Base-by-base conservation (phyloP, 2,888 invertebrate species). In the Dichetophora obliterata region DNA sequence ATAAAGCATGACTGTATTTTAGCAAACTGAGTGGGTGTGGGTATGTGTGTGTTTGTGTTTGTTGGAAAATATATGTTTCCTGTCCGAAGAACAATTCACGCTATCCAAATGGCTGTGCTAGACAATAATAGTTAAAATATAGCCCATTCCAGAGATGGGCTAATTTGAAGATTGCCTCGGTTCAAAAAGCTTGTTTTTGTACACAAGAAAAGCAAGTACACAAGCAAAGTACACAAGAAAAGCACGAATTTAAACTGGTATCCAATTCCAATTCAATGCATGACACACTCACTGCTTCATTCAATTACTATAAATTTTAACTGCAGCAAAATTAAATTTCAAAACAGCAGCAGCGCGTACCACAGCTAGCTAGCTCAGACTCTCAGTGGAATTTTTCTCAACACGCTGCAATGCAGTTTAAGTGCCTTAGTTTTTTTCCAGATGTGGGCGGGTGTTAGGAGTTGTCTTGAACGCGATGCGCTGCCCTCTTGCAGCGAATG, bases 271-370 rank as follows among this genome's bases (percentile, higher is more conserved):
- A 43, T 43, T 43, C 43, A 11, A 43, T 43, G 11, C 43, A 43
- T 43, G 43, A 43, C 14, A 43, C 43, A 43, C 43, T 43, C 5
- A 37, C 5, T 8, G 8, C 37, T 37, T 37, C 4, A 37, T 8
- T 37, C 1, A 6, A 6, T 37, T 22, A n/a, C n/a, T n/a, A n/a
- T n/a, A n/a, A n/a, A n/a, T 11, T 59, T 16, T 2, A 14, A 59
- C 9, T 27, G 24, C 24, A 59, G 14, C 66, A 9, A 66, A 66
- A 66, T 66, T 66, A 43, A 66, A 66, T 66, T 65, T 37, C 37
- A 9, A 66, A 66, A 66, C 66, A 37, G 14, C 19, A 37, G 19
- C 63, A 65, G 5, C 31, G 31, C 16, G 9, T 11, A 14, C 11
- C 11, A 19, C 27, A 31, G 31, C 5, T 5, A 31, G 63, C n/a